phyloP scores from a whole-genome alignment of 2,888 invertebrate species.

The Coronaproctus castanopsis region DNA sequence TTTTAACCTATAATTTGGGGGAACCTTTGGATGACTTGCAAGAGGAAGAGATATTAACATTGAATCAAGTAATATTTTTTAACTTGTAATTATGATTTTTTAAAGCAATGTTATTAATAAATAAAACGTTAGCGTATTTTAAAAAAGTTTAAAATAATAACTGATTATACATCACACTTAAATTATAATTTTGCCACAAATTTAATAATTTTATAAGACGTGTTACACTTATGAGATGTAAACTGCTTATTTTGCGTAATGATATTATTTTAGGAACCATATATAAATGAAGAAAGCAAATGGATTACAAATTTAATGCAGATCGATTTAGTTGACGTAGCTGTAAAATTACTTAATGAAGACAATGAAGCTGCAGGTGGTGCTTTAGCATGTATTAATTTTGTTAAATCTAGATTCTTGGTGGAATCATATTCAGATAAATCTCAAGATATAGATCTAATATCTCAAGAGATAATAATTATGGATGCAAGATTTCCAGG shows the following conservation, averaged over 20 bases:
- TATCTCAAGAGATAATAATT: constrained; percentile 72
- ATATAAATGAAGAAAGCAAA: constrained; percentile 24
- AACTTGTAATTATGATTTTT: neutral
- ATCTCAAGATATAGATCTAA: constrained; percentile 76
- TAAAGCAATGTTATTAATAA: neutral
- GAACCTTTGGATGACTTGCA: constrained; percentile 51
- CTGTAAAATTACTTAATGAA: constrained; percentile 43
- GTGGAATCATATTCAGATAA: constrained; percentile 72
- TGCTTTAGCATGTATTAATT: constrained; percentile 64
- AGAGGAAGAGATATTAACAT: constrained; percentile 6
- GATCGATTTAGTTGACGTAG: constrained; percentile 69
- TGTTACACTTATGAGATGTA: too few species aligned
- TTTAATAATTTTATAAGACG: too few species aligned
- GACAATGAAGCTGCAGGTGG: constrained; percentile 31
- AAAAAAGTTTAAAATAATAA: too few species aligned
- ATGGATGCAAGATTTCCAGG: constrained; percentile 50
- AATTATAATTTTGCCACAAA: too few species aligned
- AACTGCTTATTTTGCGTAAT: too few species aligned
- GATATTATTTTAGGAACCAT: neutral
- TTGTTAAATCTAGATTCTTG: constrained; percentile 69
- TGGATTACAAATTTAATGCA: constrained; percentile 63
- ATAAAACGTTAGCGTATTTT: too few species aligned
- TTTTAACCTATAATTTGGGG: constrained; percentile 73
- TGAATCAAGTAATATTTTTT: constrained; percentile 2
- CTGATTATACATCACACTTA: too few species aligned